Evolutionary conservation across 2,888 invertebrate species (phyloP), one percentile per base, ranked within the genome.

Genomic region (Hipparchia sbordonii): DNA sequence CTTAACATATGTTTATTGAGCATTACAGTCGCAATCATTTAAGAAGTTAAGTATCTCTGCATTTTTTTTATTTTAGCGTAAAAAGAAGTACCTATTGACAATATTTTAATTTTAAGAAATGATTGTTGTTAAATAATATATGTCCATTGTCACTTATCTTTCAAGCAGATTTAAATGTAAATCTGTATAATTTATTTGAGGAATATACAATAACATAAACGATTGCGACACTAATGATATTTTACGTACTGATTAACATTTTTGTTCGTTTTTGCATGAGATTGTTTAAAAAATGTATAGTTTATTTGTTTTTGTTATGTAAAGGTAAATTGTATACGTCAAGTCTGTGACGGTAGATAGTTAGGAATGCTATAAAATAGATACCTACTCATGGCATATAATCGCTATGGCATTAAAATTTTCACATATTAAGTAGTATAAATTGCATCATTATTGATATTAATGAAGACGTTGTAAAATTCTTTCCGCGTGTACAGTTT

Each of bases 211-310:
- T 51, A 6, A 65, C 0, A 46, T 76, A 77, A 79, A 82, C 80
- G 76, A 82, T 83, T 79, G 80, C 80, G 76, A 79, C 77, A 77
- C 56, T 12, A 23, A 66, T 52, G 12, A 48, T 10, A 60, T 45
- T 61, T 71, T 45, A 10, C n/a, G 54, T 60, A 52, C 76, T 82
- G 80, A 83, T 76, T 77, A 78, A 84, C 83, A 85, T 81, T 82
- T 81, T 70, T 76, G 80, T 7, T 57, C 81, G 81, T 83, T 82
- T 82, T 77, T 86, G 88, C 88, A 88, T 89, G 89, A 72, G 39
- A 60, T 62, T 68, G 51, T 71, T 72, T 23, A 54, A 45, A 70
- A 54, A 52, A 51, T 67, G 12, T 65, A 63, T 23, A 23, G 23
- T 9, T 3, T 63, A 52, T 51, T 57, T 57, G 57, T 57, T 23